These are phyloP conservation scores for Acanthosepion esculentum DNA, from an alignment of 2,888 invertebrate species.

Conservation along the genomic window DNA sequence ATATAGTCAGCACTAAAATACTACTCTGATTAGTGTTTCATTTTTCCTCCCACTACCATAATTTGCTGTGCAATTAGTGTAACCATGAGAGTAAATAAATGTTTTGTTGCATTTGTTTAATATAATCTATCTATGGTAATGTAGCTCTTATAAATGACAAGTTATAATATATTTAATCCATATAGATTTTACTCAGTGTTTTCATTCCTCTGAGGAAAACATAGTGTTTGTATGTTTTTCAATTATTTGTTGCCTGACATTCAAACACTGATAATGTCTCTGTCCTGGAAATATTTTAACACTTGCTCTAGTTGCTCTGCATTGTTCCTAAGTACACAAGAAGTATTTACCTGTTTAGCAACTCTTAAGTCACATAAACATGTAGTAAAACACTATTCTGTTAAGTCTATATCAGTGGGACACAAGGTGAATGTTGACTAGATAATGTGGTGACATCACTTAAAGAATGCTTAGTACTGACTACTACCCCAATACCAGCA, in stretches of 20 bases:
- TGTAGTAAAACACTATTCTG: not conserved
- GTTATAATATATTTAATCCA: too few relatives aligned
- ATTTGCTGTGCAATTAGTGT: too few relatives aligned
- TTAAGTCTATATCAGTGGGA: not conserved
- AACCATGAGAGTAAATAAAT: too few relatives aligned
- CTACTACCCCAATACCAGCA: not conserved
- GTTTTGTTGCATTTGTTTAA: too few relatives aligned
- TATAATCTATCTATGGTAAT: too few relatives aligned
- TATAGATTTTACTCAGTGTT: not conserved
- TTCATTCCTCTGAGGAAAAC: not conserved
- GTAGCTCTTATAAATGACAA: too few relatives aligned
- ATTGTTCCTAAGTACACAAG: not conserved
- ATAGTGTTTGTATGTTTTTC: not conserved
- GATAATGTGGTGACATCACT: conserved; percentile 2
- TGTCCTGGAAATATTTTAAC: not conserved
- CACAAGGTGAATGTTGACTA: not conserved
- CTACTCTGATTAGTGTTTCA: too few relatives aligned
- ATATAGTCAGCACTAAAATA: too few relatives aligned
- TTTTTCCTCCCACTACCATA: too few relatives aligned
- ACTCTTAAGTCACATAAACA: not conserved
- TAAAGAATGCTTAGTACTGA: not conserved
- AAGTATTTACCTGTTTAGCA: not conserved
- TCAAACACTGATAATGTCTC: not conserved
- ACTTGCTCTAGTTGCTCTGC: not conserved
- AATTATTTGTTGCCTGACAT: not conserved